Evolutionary conservation across 1,140 invertebrate genomes (phyloP), one percentile per base, ranked within the genome.

Genomic region (Lordiphosa stackelbergi): DNA sequence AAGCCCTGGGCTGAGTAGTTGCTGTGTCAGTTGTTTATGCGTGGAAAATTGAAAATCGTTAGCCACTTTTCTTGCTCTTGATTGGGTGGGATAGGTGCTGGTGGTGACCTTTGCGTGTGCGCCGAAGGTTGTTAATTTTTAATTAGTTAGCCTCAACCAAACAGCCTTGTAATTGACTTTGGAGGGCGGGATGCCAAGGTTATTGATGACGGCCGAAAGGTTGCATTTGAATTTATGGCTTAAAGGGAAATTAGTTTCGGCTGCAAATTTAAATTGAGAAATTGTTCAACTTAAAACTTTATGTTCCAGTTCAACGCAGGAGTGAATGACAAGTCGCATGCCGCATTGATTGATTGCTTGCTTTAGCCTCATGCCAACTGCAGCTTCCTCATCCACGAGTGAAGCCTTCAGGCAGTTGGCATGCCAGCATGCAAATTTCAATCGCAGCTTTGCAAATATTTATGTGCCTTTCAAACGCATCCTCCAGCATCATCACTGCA

Each of bases 181-280:
- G 2, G 11, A 51, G 49, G 11, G 49, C 12, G 19, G 24, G 11
- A 6, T 42, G 19, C 36, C 60, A 71, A 69, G 75, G 71, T 57
- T 63, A 63, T 55, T 53, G 59, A 74, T 71, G 74, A 53, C 66
- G 49, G 41, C 53, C 49, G 7, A 69, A 71, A 72, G 75, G 75
- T 79, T 79, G 66, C 63, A 81, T 73, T 81, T 81, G 54, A 81
- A 75, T 69, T 79, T 74, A 79, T 75, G 59, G 68, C 62, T 37
- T 13, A 22, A 11, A 12, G 24, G 19, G 11, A n/a, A 28, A 53
- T 48, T 36, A 38, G 66, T 52, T 46, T 24, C 9, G 1, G 4
- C 51, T 31, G 24, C 36, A 42, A 41, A 38, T 46, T 66, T 46
- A 66, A 66, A 66, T 55, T 59, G 47, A 7, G 7, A 31, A 31